A percentile compares a stretch with the other conserved stretches of the same genome.
phyloP scores from a whole-genome alignment of 2,113 vertebrate genomes.

The Scytalopus superciliaris region DNA sequence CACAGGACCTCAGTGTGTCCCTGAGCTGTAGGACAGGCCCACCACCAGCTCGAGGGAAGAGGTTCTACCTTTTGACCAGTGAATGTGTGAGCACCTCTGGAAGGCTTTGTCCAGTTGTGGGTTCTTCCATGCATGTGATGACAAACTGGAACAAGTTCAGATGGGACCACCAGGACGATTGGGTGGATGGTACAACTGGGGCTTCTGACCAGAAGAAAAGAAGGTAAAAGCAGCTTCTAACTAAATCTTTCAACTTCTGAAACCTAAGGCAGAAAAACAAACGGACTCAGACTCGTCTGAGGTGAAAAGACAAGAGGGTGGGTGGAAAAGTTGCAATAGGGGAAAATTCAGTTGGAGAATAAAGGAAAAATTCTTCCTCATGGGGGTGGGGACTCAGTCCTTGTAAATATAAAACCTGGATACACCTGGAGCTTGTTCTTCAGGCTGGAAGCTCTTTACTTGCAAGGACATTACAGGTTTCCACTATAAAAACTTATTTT shows the following conservation, averaged over 20 bases:
- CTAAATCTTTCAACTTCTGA: neutral
- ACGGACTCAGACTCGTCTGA: too few relatives aligned
- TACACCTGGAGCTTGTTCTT: neutral
- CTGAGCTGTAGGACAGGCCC: neutral
- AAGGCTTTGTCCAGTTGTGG: neutral
- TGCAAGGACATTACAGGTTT: neutral
- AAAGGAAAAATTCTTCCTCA: neutral
- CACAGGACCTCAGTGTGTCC: accelerated
- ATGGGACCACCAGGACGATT: neutral
- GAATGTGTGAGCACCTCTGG: neutral
- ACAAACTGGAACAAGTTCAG: neutral
- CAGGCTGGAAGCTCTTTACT: neutral
- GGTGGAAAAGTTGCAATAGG: neutral
- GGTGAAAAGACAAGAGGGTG: neutral
- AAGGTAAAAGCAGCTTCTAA: neutral
- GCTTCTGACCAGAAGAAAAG: neutral
- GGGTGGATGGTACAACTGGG: neutral
- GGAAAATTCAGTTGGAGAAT: neutral
- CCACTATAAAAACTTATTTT: neutral
- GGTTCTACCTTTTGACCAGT: neutral
- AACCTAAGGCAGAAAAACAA: too few relatives aligned
- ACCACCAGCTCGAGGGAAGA: neutral
- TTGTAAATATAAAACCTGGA: too few relatives aligned
- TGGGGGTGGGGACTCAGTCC: neutral
- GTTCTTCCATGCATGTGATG: too few relatives aligned